Base-by-base conservation (phyloP, 2,888 invertebrate species). In the Laothoe populi region DNA sequence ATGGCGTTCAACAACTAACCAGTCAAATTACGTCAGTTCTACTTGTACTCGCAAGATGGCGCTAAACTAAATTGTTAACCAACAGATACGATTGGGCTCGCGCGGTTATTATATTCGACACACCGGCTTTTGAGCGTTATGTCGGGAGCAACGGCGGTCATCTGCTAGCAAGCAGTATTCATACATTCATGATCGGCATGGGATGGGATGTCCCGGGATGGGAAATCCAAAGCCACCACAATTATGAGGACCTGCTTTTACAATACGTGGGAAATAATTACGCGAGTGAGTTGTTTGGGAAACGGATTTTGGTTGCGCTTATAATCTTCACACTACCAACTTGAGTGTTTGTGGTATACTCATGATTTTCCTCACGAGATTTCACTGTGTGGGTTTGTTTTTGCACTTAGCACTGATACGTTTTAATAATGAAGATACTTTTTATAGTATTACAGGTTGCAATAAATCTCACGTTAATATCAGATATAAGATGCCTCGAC, bases 131-230 rank as follows among this genome's bases (percentile, higher is more conserved):
- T 74, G 86, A 90, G 48, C 93, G 94, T 71, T 90, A 94, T 0
- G 95, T 95, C 7, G 97, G 97, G 0, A 88, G 90, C 11, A 94
- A 95, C 66, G 96, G 96, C 5, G 98, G 98, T 71, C 95, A 95
- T 71, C 91, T 98, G 21, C 94, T 96, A 83, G 96, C 96, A 89
- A 94, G 95, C 66, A 95, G 96, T 0, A 85, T 98, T 68, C 95
- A 96, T 59, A 94, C 95, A 70, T 89, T 84, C 72, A 89, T 93
- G 88, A 84, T 90, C 5, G 73, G 75, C 0, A 82, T 83, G 42
- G 84, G 84, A 2, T 66, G 86, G 19, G 70, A 74, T 0, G 80
- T 83, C 4, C 77, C 81, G 42, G 90, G 88, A 40, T 80, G 87
- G 74, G 90, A 90, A 74, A 70, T 93, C 42, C 84, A 80, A 59